These are phyloP conservation scores for Prochilodus magdalenae DNA, from an alignment of 2,113 vertebrate genomes.

Conservation along the genomic window DNA sequence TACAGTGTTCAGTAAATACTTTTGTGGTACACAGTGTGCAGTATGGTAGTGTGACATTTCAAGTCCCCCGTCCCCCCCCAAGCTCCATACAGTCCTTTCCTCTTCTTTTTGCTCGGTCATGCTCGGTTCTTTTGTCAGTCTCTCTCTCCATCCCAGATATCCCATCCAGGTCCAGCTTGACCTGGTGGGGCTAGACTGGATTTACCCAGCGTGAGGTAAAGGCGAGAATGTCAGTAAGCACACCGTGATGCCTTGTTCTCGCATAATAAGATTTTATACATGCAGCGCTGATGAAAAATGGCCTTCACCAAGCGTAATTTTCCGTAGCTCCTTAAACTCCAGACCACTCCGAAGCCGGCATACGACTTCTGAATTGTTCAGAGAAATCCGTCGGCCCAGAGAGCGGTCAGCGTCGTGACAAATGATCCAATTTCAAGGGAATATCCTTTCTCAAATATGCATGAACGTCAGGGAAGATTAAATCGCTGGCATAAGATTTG, in stretches of 20 bases:
- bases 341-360: too few relatives aligned
- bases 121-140: neutral
- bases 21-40: too few relatives aligned
- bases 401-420: neutral
- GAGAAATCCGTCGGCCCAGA: neutral
- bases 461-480: slow-evolving; percentile 1
- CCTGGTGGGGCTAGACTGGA: too few relatives aligned
- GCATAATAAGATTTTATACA: neutral
- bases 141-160: too few relatives aligned
- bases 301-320: too few relatives aligned
- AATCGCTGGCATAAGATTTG: neutral
- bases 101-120: neutral
- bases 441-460: slow-evolving; percentile 1
- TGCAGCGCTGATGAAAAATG: neutral
- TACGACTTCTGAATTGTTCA: neutral
- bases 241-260: neutral
- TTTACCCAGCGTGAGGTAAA: neutral
- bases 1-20: too few relatives aligned
- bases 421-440: neutral
- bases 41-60: too few relatives aligned
- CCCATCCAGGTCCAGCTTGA: neutral
- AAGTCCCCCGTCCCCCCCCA: too few relatives aligned
- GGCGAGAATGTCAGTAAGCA: neutral
- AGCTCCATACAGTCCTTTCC: neutral
- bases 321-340: too few relatives aligned